Evolutionary conservation across 2,888 invertebrate species (phyloP).

Genomic region (Schizaphis graminum): DNA sequence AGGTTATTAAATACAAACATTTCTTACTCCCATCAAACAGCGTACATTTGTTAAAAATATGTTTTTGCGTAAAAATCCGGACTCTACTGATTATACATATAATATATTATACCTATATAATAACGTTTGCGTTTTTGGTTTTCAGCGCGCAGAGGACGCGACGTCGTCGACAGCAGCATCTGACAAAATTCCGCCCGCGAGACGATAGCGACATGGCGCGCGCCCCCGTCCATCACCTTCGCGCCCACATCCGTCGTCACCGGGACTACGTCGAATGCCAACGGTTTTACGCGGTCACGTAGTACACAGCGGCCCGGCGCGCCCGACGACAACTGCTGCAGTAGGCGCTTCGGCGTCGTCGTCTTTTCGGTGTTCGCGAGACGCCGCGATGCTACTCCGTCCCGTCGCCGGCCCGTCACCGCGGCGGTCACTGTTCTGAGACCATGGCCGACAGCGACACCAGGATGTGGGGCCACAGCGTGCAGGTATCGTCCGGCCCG

Average conservation of each 20-base stretch:
- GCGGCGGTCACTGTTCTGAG: background rate
- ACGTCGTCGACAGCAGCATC: background rate
- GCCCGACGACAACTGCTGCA: background rate
- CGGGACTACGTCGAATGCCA: background rate
- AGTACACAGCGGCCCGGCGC: background rate
- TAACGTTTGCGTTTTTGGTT: background rate
- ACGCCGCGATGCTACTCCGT: background rate
- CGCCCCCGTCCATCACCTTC: background rate
- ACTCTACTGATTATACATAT: background rate
- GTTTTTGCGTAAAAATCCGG: too few species aligned
- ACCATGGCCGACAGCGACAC: conserved; percentile 59
- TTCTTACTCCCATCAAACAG: too few species aligned
- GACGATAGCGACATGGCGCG: background rate
- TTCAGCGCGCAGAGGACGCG: background rate
- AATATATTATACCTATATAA: background rate
- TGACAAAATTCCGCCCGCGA: background rate
- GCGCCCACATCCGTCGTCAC: background rate
- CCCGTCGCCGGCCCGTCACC: background rate
- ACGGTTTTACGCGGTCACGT: conserved; percentile 9
- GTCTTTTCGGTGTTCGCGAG: background rate
- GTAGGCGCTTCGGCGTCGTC: background rate
- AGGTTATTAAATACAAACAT: too few species aligned
- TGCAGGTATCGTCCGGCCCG: conserved; percentile 69
- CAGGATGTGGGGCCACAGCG: conserved; percentile 67
- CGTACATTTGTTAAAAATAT: too few species aligned